Percentiles rank a stretch among this genome's conserved stretches.
These are phyloP conservation scores for Mythimna lalbum DNA, from an alignment of 2,888 invertebrate species.

Conservation along the genomic window DNA sequence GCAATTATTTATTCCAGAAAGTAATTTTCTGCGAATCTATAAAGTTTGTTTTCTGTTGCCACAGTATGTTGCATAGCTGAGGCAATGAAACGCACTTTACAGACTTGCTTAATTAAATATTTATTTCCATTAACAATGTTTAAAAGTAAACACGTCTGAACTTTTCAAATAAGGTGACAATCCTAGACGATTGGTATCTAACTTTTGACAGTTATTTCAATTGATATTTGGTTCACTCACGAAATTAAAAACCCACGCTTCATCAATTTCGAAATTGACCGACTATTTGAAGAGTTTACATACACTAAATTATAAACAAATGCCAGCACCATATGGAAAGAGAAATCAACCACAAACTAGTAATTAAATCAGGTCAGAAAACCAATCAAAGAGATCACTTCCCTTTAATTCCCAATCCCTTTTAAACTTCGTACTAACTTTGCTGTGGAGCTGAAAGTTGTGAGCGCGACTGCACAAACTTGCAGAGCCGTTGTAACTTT, in stretches of 20 bases:
- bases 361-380: slow-evolving; percentile 39
- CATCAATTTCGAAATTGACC: slow-evolving; percentile 28
- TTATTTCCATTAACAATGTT: slow-evolving; percentile 2
- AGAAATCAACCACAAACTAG: slow-evolving; percentile 43
- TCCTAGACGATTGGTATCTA: slow-evolving; percentile 17
- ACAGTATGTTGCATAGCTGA: too few relatives aligned
- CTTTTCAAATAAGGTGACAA: slow-evolving; percentile 7
- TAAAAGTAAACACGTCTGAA: slow-evolving; percentile 1
- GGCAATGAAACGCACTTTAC: not conserved
- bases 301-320: slow-evolving; percentile 26
- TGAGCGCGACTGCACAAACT: slow-evolving; percentile 39
- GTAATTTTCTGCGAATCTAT: not conserved
- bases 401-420: slow-evolving; percentile 29
- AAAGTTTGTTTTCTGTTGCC: too few relatives aligned
- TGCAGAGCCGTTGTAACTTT: slow-evolving; percentile 34
- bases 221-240: slow-evolving; percentile 23
- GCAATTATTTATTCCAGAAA: not conserved
- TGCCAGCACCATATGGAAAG: slow-evolving; percentile 26
- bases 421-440: slow-evolving; percentile 42
- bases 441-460: slow-evolving; percentile 40
- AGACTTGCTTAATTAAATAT: not conserved
- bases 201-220: slow-evolving; percentile 23
- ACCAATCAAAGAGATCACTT: slow-evolving; percentile 41
- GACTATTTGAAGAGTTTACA: slow-evolving; percentile 23
- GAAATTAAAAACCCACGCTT: slow-evolving; percentile 27